Conservation (phyloP, 2,888 invertebrate genomes). For the Dasypolia templi region DNA sequence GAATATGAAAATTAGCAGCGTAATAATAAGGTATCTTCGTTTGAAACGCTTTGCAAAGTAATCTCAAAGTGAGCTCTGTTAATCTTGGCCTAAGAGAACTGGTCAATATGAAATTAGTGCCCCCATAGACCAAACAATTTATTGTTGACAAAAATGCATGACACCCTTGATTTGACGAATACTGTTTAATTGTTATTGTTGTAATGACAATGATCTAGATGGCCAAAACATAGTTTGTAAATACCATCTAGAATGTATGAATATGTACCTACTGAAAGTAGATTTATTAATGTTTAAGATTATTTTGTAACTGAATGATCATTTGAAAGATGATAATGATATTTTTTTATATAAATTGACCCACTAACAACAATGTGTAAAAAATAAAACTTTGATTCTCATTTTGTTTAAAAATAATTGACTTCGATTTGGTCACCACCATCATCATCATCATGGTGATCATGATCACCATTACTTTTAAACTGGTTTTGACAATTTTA, state of each 20-base stretch:
- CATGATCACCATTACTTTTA: not conserved
- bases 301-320: constrained; percentile 13
- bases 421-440: no score
- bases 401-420: not conserved
- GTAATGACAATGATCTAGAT: not conserved
- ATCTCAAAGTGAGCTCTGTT: not conserved
- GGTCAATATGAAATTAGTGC: not conserved
- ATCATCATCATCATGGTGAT: no score
- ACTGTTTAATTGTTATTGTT: not conserved
- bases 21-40: not conserved
- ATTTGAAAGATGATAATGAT: constrained; percentile 3
- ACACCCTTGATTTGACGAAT: not conserved
- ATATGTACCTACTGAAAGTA: not conserved
- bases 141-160: not conserved
- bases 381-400: not conserved
- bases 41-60: not conserved
- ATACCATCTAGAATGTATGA: not conserved
- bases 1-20: not conserved
- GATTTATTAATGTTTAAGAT: not conserved
- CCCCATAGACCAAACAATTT: not conserved
- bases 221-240: not conserved
- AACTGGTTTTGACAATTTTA: constrained; percentile 5
- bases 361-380: not conserved
- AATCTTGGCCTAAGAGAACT: not conserved
- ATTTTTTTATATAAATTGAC: not conserved